Evolutionary conservation across 2,888 invertebrate genomes (phyloP).

Genomic region (Caenorhabditis parvicauda): DNA sequence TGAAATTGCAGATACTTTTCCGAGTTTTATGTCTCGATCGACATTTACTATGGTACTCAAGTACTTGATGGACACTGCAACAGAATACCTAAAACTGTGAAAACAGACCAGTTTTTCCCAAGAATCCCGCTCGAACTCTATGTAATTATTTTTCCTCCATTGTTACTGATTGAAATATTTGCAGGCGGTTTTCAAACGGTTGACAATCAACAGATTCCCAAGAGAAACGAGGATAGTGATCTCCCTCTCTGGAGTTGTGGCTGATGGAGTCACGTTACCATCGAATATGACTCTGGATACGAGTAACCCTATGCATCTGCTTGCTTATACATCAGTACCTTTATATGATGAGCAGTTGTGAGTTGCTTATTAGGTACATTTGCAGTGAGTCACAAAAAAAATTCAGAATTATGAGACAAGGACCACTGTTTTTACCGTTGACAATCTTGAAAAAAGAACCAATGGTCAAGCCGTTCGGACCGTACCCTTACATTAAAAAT

Average conservation of each 20-base stretch:
- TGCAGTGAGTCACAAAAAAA: neutral
- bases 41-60: constrained; percentile 47
- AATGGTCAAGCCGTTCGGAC: constrained; percentile 53
- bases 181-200: constrained; percentile 31
- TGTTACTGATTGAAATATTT: neutral
- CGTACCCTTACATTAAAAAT: constrained; percentile 44
- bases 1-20: constrained; percentile 16
- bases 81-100: constrained; percentile 17
- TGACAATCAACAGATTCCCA: constrained; percentile 28
- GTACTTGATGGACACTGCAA: constrained; percentile 30
- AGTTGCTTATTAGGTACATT: constrained; percentile 6
- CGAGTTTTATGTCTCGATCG: constrained; percentile 44
- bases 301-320: constrained; percentile 11
- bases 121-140: constrained; percentile 44
- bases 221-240: constrained; percentile 37
- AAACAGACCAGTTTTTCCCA: constrained; percentile 36
- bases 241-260: constrained; percentile 18
- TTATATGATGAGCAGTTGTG: constrained; percentile 51
- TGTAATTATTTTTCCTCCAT: constrained; percentile 24
- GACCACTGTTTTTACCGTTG: constrained; percentile 35
- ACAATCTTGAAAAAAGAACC: constrained; percentile 28
- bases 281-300: neutral
- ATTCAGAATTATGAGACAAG: constrained; percentile 36
- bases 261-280: constrained; percentile 1
- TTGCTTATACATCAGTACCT: constrained; percentile 52